phyloP scores from a whole-genome alignment of 2,113 vertebrate genomes.

The Engystomops pustulosus region DNA sequence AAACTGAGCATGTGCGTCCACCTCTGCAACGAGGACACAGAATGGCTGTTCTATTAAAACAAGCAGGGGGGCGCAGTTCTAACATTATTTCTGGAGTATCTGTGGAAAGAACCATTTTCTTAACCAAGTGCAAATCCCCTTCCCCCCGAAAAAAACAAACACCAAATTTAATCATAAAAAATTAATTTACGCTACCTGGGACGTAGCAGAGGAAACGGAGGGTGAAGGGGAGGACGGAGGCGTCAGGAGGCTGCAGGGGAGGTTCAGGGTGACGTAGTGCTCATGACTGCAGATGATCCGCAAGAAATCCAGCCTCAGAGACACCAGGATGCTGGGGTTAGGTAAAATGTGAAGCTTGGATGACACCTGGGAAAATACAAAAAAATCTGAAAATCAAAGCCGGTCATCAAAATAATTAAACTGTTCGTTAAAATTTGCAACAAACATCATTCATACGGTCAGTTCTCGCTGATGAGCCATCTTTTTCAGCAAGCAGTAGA shows the following conservation, averaged over 20 bases:
- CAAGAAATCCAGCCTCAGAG: conserved; percentile 91
- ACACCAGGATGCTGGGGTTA: conserved; percentile 88
- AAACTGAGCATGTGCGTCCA: too few relatives aligned
- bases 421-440: too few relatives aligned
- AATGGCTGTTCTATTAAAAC: too few relatives aligned
- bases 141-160: too few relatives aligned
- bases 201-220: conserved; percentile 95
- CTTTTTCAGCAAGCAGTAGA: neutral
- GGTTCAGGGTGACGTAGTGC: conserved; percentile 95
- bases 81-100: too few relatives aligned
- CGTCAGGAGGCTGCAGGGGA: conserved; percentile 93
- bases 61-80: too few relatives aligned
- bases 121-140: too few relatives aligned
- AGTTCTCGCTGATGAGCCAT: neutral
- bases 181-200: too few relatives aligned
- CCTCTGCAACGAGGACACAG: too few relatives aligned
- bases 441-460: neutral
- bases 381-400: neutral
- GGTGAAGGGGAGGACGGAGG: conserved; percentile 96
- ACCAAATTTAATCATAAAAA: too few relatives aligned
- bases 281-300: conserved; percentile 95
- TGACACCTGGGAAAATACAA: conserved; percentile 78
- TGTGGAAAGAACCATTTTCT: too few relatives aligned
- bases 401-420: neutral
- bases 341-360: conserved; percentile 87